Evolutionary conservation across 2,888 invertebrate genomes (phyloP).

Genomic region (Auanema freiburgensis): DNA sequence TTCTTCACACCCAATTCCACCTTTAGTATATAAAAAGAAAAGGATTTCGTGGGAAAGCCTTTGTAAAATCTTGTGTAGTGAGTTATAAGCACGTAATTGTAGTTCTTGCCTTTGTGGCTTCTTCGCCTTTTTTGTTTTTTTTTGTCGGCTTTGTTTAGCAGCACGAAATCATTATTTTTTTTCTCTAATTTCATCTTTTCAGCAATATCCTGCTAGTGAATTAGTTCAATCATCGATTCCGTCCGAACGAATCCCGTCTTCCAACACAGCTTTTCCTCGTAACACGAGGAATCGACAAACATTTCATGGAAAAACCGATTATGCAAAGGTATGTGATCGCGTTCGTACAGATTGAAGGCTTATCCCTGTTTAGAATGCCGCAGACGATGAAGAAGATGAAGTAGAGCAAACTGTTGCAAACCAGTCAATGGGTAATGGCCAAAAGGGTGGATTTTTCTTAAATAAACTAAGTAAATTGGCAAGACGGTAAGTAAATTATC

Average conservation of each 20-base stretch:
- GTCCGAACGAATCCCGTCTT: conserved; percentile 7
- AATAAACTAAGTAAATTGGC: conserved; percentile 86
- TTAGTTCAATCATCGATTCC: background rate
- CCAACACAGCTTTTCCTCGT: conserved; percentile 52
- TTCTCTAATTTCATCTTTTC: too few relatives aligned
- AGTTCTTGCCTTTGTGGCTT: conserved; percentile 5
- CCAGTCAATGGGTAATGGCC: conserved; percentile 66
- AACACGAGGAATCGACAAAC: conserved; percentile 62
- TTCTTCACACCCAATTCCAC: background rate
- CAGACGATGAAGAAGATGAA: conserved; percentile 41
- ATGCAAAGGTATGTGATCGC: conserved; percentile 47
- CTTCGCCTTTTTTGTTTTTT: conserved; percentile 11
- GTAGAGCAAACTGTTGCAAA: conserved; percentile 32
- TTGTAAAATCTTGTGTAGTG: conserved; percentile 29
- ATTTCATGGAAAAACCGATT: conserved; percentile 64
- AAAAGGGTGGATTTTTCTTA: conserved; percentile 78
- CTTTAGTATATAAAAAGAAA: conserved; percentile 33
- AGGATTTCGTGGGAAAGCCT: conserved; percentile 40
- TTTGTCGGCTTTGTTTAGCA: conserved; percentile 15
- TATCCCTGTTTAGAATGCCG: conserved; percentile 28
- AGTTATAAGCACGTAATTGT: conserved; percentile 16
- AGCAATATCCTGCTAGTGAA: conserved; percentile 7
- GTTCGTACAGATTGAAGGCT: background rate
- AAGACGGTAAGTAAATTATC: conserved; percentile 49
- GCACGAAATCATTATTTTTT: conserved; percentile 5